Conservation (phyloP, 2,797 vertebrate genomes). For the Pangasius sanitwongsei region DNA sequence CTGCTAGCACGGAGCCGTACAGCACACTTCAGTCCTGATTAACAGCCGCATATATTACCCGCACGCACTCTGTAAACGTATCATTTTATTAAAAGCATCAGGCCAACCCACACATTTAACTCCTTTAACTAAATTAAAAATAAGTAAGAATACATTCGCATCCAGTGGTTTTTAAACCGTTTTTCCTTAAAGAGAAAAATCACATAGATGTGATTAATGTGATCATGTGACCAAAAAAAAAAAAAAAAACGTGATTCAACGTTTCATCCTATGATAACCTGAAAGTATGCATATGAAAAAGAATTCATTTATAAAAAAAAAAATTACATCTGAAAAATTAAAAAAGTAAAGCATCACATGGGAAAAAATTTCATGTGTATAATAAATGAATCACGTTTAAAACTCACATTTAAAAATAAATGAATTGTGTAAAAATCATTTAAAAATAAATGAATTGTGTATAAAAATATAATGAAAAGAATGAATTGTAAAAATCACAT, state of each 20-base stretch:
- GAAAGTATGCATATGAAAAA: not conserved
- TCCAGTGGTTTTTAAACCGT: not conserved
- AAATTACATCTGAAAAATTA: not conserved
- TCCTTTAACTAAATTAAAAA: not conserved
- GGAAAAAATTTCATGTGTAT: not conserved
- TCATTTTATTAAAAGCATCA: not conserved
- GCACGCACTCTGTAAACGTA: not conserved
- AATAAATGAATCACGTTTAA: not conserved
- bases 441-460: not conserved
- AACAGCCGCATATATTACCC: not conserved
- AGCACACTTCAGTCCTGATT: not conserved
- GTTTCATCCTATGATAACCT: not conserved
- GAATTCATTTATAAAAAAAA: not conserved
- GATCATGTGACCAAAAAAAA: not conserved
- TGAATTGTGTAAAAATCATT: not conserved
- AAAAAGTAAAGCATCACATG: not conserved
- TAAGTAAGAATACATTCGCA: too few species aligned
- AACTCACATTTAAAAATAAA: not conserved
- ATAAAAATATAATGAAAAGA: not conserved
- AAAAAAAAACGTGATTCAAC: not conserved
- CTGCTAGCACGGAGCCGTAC: too few species aligned
- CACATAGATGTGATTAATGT: not conserved
- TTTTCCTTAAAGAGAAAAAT: not conserved
- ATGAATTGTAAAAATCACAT: not conserved
- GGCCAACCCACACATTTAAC: not conserved